Evolutionary conservation across 2,113 vertebrate genomes (phyloP).

Genomic region (Columba livia): DNA sequence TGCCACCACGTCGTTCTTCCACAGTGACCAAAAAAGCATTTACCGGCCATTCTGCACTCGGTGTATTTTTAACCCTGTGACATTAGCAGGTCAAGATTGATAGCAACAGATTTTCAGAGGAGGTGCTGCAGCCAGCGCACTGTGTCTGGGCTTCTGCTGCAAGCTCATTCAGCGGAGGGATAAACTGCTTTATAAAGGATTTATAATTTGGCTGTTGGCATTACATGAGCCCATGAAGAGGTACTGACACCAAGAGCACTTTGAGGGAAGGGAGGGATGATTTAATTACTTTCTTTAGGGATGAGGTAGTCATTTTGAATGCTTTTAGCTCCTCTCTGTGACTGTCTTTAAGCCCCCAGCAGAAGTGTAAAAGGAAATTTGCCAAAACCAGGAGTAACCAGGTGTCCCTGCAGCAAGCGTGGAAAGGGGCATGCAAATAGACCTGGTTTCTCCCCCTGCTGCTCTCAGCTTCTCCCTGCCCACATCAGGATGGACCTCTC

Average conservation of each 20-base stretch:
- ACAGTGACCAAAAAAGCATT: neutral
- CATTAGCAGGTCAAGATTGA: conserved; percentile 47
- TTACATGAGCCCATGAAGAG: neutral
- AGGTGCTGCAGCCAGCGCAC: neutral
- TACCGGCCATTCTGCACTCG: neutral
- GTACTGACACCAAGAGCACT: neutral
- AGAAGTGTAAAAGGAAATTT: neutral
- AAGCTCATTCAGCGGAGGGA: neutral
- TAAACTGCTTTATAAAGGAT: neutral
- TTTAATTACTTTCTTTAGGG: neutral
- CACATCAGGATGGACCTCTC: neutral
- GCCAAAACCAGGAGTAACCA: neutral
- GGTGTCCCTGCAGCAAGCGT: rapidly evolving
- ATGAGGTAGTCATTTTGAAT: neutral
- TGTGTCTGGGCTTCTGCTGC: neutral
- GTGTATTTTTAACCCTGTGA: conserved; percentile 46
- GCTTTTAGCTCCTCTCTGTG: neutral
- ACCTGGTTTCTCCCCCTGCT: neutral
- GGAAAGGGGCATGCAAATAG: neutral
- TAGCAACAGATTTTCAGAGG: conserved; percentile 13
- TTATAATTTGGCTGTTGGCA: neutral
- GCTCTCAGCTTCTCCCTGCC: neutral
- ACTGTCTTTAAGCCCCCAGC: neutral
- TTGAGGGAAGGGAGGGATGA: neutral
- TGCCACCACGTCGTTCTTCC: neutral